A percentile compares a stretch with the other conserved stretches of the same genome.
Conservation (phyloP, 1,140 invertebrate genomes). For the Atta colombica region DNA sequence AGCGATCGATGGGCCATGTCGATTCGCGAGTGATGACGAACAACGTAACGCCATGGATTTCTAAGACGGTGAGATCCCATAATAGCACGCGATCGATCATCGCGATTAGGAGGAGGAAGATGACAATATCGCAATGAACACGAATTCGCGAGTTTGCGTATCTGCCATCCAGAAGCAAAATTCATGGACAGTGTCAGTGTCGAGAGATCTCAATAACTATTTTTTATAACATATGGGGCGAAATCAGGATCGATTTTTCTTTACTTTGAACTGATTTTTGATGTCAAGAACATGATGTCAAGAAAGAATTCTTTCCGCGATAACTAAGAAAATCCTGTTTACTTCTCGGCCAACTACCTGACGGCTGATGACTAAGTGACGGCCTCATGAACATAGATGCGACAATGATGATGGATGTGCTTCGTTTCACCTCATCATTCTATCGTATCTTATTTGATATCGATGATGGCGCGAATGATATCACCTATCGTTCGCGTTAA, state of each 20-base stretch:
- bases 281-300: neutral
- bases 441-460: slow-evolving; percentile 1
- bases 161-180: slow-evolving; percentile 10
- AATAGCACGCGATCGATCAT: slow-evolving; percentile 36
- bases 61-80: neutral
- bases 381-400: slow-evolving; percentile 9
- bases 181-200: slow-evolving; percentile 26
- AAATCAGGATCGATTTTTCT: slow-evolving; percentile 13
- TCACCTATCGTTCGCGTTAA: slow-evolving; percentile 18
- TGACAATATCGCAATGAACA: neutral
- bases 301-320: neutral
- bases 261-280: neutral
- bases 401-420: slow-evolving; percentile 29
- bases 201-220: neutral
- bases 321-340: slow-evolving; percentile 11
- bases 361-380: neutral
- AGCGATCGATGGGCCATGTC: slow-evolving; percentile 41
- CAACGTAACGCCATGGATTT: neutral
- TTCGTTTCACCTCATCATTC: neutral
- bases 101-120: slow-evolving; percentile 12
- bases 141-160: slow-evolving; percentile 38
- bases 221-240: neutral
- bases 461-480: slow-evolving; percentile 7
- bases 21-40: slow-evolving; percentile 29
- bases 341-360: slow-evolving; percentile 1